Base-by-base conservation (phyloP, 2,113 vertebrate species). In the Dendrocopos noguchii region DNA sequence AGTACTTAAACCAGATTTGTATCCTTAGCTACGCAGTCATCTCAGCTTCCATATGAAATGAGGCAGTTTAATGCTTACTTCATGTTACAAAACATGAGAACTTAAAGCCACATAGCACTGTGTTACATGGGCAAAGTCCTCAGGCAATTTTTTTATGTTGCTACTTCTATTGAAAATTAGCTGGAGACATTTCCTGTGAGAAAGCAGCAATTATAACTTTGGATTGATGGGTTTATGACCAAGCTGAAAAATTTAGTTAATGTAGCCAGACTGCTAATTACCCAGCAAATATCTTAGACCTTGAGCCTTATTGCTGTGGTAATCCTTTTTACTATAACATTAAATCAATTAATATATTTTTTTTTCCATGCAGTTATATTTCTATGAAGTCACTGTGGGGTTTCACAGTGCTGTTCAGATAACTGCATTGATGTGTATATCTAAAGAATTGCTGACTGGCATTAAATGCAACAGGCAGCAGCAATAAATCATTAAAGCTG, bases 301-400 rank as follows among this genome's bases (percentile, higher is more conserved):
- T 68, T 77, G 46, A 39, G 84, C 36, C 33, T 71, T 86, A 71
- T 82, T 84, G n/a, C 77, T 66, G 42, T 65, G 22, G 24, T 73
- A 94, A 93, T 94, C 8, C 21, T 88, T 95, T 88, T 88, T 53
- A 46, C 28, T 88, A 25, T 67, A 80, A 72, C 28, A 84, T 50
- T 80, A 63, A 88, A 90, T 67, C 17, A 52, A 61, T 80, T 73
- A 21, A 21, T 24, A 36, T 36, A 21, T 12, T 20, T 68, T 57
- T 31, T 12, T 39, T 44, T 67, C 55, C 29, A 15, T 3, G 2
- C 36, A 70, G 27, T 84, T 67, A 7, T 71, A 56, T 78, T 83
- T 95, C 21, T 88, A 44, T 80, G 84, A 61, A 52, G 47, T 87
- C 25, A 84, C 36, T 44, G 47, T 36, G 14, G 8, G 3, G 67